Evolutionary conservation across 2,797 vertebrate genomes (phyloP).

Genomic region (Florisuga fusca): DNA sequence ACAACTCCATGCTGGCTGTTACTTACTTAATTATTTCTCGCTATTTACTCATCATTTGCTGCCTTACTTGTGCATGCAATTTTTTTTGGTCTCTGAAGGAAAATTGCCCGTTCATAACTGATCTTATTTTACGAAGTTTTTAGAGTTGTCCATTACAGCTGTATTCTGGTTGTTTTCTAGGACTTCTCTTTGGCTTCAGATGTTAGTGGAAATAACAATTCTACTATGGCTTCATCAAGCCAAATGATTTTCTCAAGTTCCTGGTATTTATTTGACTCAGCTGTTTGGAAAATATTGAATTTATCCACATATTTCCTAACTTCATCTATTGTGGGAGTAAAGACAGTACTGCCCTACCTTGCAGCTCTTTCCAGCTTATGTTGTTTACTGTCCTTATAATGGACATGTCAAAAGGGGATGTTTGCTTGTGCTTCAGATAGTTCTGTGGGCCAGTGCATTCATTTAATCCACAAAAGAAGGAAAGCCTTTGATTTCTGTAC

Average conservation of each 20-base stretch:
- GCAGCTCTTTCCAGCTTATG: not conserved
- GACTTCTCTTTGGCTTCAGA: not conserved
- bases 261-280: not conserved
- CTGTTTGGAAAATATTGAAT: not conserved
- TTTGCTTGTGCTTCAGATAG: not conserved
- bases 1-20: not conserved
- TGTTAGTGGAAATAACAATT: not conserved
- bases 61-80: not conserved
- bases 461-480: not conserved
- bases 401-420: not conserved
- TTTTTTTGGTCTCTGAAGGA: not conserved
- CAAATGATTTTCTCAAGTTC: not conserved
- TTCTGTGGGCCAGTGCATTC: not conserved
- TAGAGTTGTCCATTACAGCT: not conserved
- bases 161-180: not conserved
- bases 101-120: not conserved
- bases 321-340: not conserved
- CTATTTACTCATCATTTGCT: not conserved
- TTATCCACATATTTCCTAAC: not conserved
- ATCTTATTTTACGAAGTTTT: not conserved
- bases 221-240: not conserved
- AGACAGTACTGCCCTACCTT: not conserved
- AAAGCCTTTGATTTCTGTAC: not conserved
- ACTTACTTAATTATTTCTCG: not conserved
- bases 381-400: not conserved